A percentile compares a stretch with the other conserved stretches of the same genome.
Conservation (phyloP, 2,797 vertebrate species). For the Poecilia wingei region DNA sequence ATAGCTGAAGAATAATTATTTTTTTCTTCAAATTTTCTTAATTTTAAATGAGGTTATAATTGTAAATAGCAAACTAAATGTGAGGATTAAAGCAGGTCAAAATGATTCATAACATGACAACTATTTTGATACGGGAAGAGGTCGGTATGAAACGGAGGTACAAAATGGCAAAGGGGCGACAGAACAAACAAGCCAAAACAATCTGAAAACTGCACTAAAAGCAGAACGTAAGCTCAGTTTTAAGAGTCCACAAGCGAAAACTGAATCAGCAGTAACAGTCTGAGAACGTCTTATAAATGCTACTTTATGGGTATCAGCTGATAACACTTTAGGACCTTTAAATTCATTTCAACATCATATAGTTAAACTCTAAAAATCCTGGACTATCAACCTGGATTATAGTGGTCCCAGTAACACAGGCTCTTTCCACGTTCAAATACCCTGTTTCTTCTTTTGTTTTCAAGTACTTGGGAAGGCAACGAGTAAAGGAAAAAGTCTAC, state of each 20-base stretch:
- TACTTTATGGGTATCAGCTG: neutral
- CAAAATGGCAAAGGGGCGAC: neutral
- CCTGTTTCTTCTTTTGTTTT: conserved; percentile 49
- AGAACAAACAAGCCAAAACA: neutral
- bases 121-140: neutral
- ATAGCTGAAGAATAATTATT: neutral
- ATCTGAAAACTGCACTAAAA: neutral
- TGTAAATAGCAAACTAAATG: conserved; percentile 1
- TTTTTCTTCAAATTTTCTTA: neutral
- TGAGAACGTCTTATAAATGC: conserved; percentile 8
- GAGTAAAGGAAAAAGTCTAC: conserved; percentile 16
- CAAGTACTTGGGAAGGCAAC: conserved; percentile 67
- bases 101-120: neutral
- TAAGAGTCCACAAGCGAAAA: neutral
- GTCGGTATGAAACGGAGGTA: neutral
- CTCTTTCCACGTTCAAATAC: conserved; percentile 37
- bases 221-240: neutral
- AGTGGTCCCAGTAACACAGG: neutral
- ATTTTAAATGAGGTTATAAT: neutral
- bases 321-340: conserved; percentile 2
- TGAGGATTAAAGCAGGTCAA: neutral
- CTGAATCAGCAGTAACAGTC: conserved; percentile 9
- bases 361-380: neutral
- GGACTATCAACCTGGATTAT: neutral
- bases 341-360: neutral